Evolutionary conservation across 1,140 invertebrate species (phyloP).

Genomic region (Polypedilum pembai): DNA sequence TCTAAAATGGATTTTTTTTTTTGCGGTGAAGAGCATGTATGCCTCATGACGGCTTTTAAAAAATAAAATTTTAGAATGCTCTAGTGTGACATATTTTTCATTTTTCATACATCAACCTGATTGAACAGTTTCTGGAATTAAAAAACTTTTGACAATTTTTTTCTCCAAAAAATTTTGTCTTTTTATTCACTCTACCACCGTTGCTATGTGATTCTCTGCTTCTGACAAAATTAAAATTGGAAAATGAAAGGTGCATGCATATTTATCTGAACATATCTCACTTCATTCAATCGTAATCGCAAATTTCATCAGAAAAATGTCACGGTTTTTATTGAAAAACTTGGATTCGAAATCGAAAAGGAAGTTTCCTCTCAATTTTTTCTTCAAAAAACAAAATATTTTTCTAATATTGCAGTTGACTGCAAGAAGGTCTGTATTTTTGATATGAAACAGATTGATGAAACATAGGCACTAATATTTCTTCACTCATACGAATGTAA

Average conservation of each 20-base stretch:
- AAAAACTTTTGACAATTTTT: background rate
- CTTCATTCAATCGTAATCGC: constrained; percentile 8
- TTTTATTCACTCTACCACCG: no score
- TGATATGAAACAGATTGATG: background rate
- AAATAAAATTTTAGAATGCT: no score
- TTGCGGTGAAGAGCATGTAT: no score
- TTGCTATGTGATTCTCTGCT: background rate
- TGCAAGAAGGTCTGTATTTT: background rate
- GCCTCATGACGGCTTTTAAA: no score
- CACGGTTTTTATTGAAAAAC: constrained; percentile 6
- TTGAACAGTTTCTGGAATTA: no score
- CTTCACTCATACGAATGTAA: background rate
- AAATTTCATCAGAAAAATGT: constrained; percentile 6
- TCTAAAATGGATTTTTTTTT: no score
- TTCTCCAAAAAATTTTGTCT: background rate
- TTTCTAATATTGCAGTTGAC: background rate
- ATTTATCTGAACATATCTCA: background rate
- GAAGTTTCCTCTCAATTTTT: background rate
- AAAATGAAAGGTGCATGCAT: background rate
- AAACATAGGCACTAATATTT: no score
- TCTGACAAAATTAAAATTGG: background rate
- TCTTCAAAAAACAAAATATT: background rate
- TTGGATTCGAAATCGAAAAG: background rate
- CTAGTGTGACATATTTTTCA: no score
- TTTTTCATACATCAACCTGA: no score